Evolutionary conservation across 1,140 invertebrate genomes (phyloP).

Genomic region (Triops cancriformis): DNA sequence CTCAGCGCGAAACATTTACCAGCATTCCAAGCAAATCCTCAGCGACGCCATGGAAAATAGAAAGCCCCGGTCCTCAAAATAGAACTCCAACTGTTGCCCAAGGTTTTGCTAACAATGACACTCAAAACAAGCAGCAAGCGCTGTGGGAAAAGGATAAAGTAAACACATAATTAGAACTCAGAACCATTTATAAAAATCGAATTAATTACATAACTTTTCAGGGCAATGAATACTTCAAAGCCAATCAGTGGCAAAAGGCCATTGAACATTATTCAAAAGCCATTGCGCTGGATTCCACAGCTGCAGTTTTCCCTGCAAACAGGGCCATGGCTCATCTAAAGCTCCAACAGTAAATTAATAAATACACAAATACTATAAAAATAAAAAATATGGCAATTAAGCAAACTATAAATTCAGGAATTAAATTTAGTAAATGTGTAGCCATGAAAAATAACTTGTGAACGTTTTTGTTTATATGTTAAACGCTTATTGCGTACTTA

Average conservation of each 20-base stretch:
- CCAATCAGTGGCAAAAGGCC: constrained; percentile 65
- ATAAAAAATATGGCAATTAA: too few species aligned
- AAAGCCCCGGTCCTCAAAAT: neutral
- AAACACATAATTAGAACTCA: too few species aligned
- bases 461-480: too few species aligned
- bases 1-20: too few species aligned
- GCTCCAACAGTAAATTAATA: constrained; percentile 56
- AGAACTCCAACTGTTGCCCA: neutral
- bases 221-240: constrained; percentile 74
- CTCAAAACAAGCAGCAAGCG: constrained; percentile 40
- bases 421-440: too few species aligned
- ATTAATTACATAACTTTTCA: too few species aligned
- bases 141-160: constrained; percentile 41
- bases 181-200: too few species aligned
- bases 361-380: too few species aligned
- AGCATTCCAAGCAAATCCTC: too few species aligned
- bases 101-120: constrained; percentile 24
- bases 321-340: constrained; percentile 79
- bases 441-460: too few species aligned
- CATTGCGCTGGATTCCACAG: constrained; percentile 61
- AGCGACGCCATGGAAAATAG: neutral
- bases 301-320: constrained; percentile 77
- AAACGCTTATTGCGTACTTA: too few species aligned
- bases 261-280: constrained; percentile 70
- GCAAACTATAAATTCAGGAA: too few species aligned